Percentiles rank a stretch among this genome's conserved stretches.
phyloP scores from a whole-genome alignment of 2,113 vertebrate species.

The Ophthalmolycus amberensis region DNA sequence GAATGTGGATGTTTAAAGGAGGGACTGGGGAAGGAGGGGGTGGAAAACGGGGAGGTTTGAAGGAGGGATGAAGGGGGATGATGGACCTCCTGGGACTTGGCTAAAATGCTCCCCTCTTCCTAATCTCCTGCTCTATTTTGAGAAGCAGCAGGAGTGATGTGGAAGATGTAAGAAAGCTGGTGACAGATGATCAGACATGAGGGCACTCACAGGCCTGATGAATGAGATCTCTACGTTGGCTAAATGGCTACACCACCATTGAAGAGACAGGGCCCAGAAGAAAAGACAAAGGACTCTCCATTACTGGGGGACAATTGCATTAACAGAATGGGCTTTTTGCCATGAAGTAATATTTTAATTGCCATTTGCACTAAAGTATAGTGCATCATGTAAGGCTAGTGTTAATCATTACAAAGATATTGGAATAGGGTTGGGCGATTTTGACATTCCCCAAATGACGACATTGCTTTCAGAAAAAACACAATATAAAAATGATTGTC shows the following conservation, averaged over 20 bases:
- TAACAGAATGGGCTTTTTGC: slow-evolving; percentile 58
- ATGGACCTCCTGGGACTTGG: slow-evolving; percentile 56
- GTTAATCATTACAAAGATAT: slow-evolving; percentile 10
- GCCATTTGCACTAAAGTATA: slow-evolving; percentile 18
- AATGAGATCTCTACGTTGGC: slow-evolving; percentile 64
- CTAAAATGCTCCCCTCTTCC: slow-evolving; percentile 53
- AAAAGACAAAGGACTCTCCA: slow-evolving; percentile 59
- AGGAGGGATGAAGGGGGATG: slow-evolving; percentile 37
- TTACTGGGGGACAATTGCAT: slow-evolving; percentile 54
- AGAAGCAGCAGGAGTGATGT: slow-evolving; percentile 61
- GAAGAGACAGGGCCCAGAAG: slow-evolving; percentile 41
- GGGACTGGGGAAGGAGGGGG: slow-evolving; percentile 7
- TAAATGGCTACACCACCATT: slow-evolving; percentile 58
- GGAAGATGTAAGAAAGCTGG: slow-evolving; percentile 5
- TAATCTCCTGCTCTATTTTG: slow-evolving; percentile 68
- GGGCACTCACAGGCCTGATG: slow-evolving; percentile 69
- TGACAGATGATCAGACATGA: slow-evolving; percentile 65
- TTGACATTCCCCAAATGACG: background rate
- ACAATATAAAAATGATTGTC: background rate
- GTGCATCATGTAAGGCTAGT: slow-evolving; percentile 2
- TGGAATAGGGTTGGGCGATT: background rate
- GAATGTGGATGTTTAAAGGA: background rate
- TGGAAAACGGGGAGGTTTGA: slow-evolving; percentile 12
- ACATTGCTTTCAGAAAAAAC: background rate
- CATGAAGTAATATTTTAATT: slow-evolving; percentile 51